Base-by-base conservation (phyloP, 2,797 vertebrate species). In the Acanthurus lineatus region DNA sequence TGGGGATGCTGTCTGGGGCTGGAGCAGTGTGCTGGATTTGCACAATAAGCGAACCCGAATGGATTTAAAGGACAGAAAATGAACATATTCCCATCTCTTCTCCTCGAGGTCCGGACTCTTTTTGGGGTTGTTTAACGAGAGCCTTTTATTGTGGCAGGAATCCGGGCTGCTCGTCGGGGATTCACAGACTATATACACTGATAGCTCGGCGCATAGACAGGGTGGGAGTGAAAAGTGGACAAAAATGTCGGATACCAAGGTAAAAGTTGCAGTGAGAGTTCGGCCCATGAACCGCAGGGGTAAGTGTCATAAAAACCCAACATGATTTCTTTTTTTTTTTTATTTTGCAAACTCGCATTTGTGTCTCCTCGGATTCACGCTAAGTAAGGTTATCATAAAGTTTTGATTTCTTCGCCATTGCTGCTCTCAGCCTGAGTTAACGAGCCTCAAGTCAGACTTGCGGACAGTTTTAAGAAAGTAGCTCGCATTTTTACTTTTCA, bases 211-310 rank as follows among this genome's bases (percentile, higher is more conserved):
- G 76, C 77, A 86, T 45, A 90, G 82, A 87, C 88, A 82, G 88
- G 88, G 90, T 90, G 77, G 89, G 80, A 88, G 83, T 62, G 71
- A 87, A 89, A 95, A 94, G 92, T 92, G 93, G 68, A 85, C 82
- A 66, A 97, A 96, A 96, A 99, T 99, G 98, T 98, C 97, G 96
- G 97, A 97, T 93, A 96, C 97, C 52, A 99, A 99, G 96, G 98
- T 99, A 94, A 98, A 98, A 96, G 98, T 99, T 89, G 97, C 97
- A 64, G 98, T 99, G 91, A 96, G 97, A 91, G 97, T 99, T 87
- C 98, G 97, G 93, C 98, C 98, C 83, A 96, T 99, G 97, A 99
- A 98, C 96, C 95, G 96, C 84, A 96, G 98, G 95, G 98, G 98
- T 98, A 93, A 97, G 95, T 94, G 28, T 25, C 9, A 6, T 5